phyloP scores from a whole-genome alignment of 2,888 invertebrate genomes.

The Endomychus coccineus region DNA sequence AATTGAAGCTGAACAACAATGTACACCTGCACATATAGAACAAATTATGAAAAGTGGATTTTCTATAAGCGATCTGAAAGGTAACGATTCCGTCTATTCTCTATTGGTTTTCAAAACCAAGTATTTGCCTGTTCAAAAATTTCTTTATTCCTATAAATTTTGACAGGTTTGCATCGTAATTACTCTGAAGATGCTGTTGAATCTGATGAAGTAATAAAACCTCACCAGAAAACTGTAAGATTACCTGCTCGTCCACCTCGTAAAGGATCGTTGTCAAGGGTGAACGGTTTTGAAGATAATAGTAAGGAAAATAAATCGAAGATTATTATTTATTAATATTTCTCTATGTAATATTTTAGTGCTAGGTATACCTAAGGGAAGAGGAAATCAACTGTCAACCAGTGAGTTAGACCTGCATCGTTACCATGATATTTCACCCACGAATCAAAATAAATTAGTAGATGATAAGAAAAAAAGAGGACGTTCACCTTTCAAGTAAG shows the following conservation, averaged over 20 bases:
- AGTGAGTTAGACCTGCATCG: slow-evolving; percentile 73
- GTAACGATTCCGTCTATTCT: too few species aligned
- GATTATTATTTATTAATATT: slow-evolving; percentile 6
- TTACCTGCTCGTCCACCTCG: slow-evolving; percentile 64
- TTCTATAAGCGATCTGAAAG: slow-evolving; percentile 90
- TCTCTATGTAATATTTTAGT: too few species aligned
- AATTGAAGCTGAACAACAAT: slow-evolving; percentile 60
- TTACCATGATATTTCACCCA: slow-evolving; percentile 51
- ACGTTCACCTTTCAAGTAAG: slow-evolving; percentile 86
- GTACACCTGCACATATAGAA: slow-evolving; percentile 71
- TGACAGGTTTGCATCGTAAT: slow-evolving; percentile 68
- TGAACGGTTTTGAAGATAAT: slow-evolving; percentile 39
- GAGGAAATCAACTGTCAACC: slow-evolving; percentile 58
- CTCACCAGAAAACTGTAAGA: slow-evolving; percentile 42
- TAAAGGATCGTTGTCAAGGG: slow-evolving; percentile 65
- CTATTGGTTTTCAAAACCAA: too few species aligned
- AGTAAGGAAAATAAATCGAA: slow-evolving; percentile 24
- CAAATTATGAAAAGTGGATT: slow-evolving; percentile 87
- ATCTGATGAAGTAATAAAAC: slow-evolving; percentile 57
- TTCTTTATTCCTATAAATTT: neutral
- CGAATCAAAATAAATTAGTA: slow-evolving; percentile 28
- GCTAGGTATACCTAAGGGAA: too few species aligned
- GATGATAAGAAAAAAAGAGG: slow-evolving; percentile 66
- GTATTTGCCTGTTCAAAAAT: neutral
- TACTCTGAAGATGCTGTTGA: slow-evolving; percentile 77